Evolutionary conservation across 35 echinoderm and acorn worm species (phyloP).

Genomic region (Anneissia japonica): DNA sequence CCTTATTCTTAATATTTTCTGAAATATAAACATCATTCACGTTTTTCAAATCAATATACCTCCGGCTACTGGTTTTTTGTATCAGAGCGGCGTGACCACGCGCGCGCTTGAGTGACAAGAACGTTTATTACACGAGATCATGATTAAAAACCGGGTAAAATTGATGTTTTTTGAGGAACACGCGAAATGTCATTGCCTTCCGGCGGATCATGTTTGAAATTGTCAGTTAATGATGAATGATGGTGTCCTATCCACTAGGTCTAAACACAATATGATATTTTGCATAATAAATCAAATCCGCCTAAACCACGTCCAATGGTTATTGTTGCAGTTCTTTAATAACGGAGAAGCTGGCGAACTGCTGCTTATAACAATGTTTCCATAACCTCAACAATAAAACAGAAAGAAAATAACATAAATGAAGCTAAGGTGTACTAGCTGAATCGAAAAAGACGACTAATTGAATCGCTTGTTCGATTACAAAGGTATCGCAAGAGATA

Average conservation of each 20-base stretch:
- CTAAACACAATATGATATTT: not conserved
- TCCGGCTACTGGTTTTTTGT: not conserved
- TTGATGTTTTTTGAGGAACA: not conserved
- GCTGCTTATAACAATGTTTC: not conserved
- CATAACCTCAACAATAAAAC: not conserved
- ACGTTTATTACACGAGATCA: not conserved
- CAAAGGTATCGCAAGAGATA: not conserved
- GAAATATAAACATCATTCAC: not conserved
- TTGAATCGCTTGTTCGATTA: not conserved
- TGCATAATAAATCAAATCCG: not conserved
- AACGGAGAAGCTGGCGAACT: not conserved
- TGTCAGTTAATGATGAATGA: not conserved
- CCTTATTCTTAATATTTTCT: not conserved
- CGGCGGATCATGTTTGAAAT: not conserved
- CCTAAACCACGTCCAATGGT: not conserved
- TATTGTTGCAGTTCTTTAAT: not conserved
- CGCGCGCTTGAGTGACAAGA: not conserved
- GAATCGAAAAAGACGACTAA: not conserved
- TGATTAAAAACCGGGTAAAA: not conserved
- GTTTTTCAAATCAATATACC: not conserved
- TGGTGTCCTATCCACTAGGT: not conserved
- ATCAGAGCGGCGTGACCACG: not conserved
- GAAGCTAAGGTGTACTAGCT: not conserved
- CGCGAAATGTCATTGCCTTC: not conserved
- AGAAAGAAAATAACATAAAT: not conserved